Base-by-base conservation (phyloP, 2,797 vertebrate species). In the Hypotaenidia philippensis region DNA sequence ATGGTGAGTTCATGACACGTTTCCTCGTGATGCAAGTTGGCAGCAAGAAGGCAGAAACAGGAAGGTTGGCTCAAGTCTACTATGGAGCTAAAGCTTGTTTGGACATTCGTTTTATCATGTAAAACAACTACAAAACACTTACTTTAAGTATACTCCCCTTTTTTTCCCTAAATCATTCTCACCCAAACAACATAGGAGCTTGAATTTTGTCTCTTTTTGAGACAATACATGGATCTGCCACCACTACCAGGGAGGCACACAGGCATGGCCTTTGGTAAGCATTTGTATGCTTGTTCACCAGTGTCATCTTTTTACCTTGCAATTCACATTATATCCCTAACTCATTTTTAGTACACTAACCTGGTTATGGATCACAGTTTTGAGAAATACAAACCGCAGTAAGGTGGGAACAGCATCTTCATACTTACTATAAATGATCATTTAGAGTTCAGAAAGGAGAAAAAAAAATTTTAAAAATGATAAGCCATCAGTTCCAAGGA, bases 11-110 rank as follows among this genome's bases (percentile, higher is more conserved):
- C 93, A 59, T 64, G 83, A 82, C 87, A 66, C 2, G 74, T 60
- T 91, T 66, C 84, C 94, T 87, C 56, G 1, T 80, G 93, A 91
- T 80, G 80, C 83, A 90, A 79, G 45, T 91, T 90, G 91, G 61
- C 93, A 87, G 79, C 47, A 79, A 52, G 76, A 56, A 80, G 36
- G 32, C 76, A 94, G 85, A 92, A 94, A 90, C 60, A 82, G 66
- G 63, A 91, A 79, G 66, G 63, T 41, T 96, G 74, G 83, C 66
- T 79, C 77, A 60, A 88, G 60, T 45, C 63, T 94, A 10, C 45
- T 36, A 68, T 2, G 9, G 59, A 94, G 36, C 66, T 79, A 76
- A 69, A 91, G 38, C 40, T 81, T 63, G 27, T 86, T 13, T 50
- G 26, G 86, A 22, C 41, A 64, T 87, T 86, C 87, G 68, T 91